Evolutionary conservation across 2,113 vertebrate species (phyloP).

Genomic region (Pheucticus melanocephalus): DNA sequence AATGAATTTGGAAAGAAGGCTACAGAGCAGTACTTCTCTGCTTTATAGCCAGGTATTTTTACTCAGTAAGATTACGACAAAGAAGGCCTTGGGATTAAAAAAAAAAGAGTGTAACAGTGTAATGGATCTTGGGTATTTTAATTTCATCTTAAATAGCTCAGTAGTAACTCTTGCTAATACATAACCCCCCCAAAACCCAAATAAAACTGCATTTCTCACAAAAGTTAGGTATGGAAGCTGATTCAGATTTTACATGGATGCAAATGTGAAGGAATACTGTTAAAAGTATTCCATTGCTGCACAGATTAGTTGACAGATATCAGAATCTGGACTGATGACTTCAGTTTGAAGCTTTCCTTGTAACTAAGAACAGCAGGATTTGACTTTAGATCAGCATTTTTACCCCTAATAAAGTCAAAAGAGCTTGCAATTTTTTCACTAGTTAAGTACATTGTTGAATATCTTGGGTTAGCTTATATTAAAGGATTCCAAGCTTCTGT

Average conservation of each 20-base stretch:
- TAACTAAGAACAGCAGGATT: neutral
- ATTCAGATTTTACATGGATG: neutral
- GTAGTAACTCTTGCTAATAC: neutral
- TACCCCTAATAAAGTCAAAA: neutral
- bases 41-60: constrained; percentile 27
- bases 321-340: neutral
- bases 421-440: neutral
- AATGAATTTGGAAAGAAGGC: neutral
- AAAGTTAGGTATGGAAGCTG: neutral
- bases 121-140: neutral
- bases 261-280: neutral
- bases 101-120: neutral
- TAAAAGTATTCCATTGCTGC: neutral
- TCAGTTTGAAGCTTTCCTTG: neutral
- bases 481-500: neutral
- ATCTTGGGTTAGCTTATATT: neutral
- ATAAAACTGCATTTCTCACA: neutral
- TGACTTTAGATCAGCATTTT: neutral
- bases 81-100: neutral
- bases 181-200: neutral
- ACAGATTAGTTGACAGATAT: neutral
- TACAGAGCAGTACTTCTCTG: neutral
- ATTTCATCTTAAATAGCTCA: neutral
- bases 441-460: neutral
- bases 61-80: neutral